Base-by-base conservation (phyloP, 2,113 vertebrate species). In the Cochlearius cochlearius region DNA sequence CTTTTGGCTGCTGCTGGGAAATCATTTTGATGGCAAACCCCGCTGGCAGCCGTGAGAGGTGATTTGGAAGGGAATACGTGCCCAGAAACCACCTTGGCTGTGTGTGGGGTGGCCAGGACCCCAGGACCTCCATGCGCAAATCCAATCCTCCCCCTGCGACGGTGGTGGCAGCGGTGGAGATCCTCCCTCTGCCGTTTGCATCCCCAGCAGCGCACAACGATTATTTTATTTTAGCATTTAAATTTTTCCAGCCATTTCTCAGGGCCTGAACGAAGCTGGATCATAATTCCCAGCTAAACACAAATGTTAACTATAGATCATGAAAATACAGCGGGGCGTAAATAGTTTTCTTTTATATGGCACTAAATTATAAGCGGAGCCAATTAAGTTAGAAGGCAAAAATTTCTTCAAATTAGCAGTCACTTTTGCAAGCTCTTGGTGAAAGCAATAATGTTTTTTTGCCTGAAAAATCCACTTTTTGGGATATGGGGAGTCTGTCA, bases 221-320 rank as follows among this genome's bases (percentile, higher is more conserved):
- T 43, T 43, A 43, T 43, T 15, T 43, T 15, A 43, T 43, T 43
- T 43, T 43, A 43, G 41, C 59, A 39, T 82, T 92, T 66, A 60
- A 86, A 39, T 77, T 58, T 77, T 69, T 92, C n/a, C 71, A 92
- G 6, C 21, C 4, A 3, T 92, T 88, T 94, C 59, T 79, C 55
- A 41, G 58, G 53, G 36, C 25, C 11, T 14, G 16, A 90, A 38
- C 0, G 6, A 62, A 81, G 58, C 64, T 0, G 1, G 36, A 11
- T 71, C 2, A 4, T 81, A 96, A 89, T 81, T 89, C 64, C 76
- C 80, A 63, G 86, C 76, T 88, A 88, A 88, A 91, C 63, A 86
- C 76, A 60, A 88, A 64, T 12, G 59, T 86, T 83, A 92, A 82
- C 90, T 95, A 86, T 84, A 86, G 96, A 96, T 93, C 94, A 93